Evolutionary conservation across 2,113 vertebrate genomes (phyloP).

Genomic region (Tonatia bakeri): DNA sequence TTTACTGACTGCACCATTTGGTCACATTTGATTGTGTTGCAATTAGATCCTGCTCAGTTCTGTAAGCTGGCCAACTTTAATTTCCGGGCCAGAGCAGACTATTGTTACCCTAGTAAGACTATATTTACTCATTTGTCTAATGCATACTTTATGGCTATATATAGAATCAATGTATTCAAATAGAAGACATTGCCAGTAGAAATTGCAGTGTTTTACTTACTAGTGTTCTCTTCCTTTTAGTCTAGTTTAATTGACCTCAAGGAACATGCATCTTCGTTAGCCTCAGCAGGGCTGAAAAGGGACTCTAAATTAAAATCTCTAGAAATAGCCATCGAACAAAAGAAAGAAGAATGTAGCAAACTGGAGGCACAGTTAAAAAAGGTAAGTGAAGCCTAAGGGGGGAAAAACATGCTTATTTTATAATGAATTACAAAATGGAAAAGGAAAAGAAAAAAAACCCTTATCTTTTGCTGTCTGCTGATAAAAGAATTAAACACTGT

Average conservation of each 20-base stretch:
- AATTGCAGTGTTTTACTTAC: conserved; percentile 57
- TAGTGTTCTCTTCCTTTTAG: conserved; percentile 82
- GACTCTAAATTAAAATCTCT: conserved; percentile 98
- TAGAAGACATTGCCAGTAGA: not conserved
- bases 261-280: conserved; percentile 96
- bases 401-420: conserved; percentile 21
- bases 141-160: not conserved
- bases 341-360: conserved; percentile 99
- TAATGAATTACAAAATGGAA: conserved; percentile 19
- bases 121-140: conserved; percentile 33
- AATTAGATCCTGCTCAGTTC: conserved; percentile 4
- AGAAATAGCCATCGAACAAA: conserved; percentile 99
- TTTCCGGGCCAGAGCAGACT: conserved; percentile 46
- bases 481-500: conserved; percentile 74
- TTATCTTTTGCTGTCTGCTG: conserved; percentile 73
- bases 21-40: conserved; percentile 33
- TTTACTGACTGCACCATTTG: conserved; percentile 12
- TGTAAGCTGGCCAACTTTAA: conserved; percentile 48
- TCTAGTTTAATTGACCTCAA: conserved; percentile 97
- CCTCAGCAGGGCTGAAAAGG: conserved; percentile 95
- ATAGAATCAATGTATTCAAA: not conserved
- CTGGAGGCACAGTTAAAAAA: conserved; percentile 97
- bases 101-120: conserved; percentile 45
- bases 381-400: conserved; percentile 79
- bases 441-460: conserved; percentile 41